Base-by-base conservation (phyloP, 2,797 vertebrate species). In the Hyperoplus lanceolatus region DNA sequence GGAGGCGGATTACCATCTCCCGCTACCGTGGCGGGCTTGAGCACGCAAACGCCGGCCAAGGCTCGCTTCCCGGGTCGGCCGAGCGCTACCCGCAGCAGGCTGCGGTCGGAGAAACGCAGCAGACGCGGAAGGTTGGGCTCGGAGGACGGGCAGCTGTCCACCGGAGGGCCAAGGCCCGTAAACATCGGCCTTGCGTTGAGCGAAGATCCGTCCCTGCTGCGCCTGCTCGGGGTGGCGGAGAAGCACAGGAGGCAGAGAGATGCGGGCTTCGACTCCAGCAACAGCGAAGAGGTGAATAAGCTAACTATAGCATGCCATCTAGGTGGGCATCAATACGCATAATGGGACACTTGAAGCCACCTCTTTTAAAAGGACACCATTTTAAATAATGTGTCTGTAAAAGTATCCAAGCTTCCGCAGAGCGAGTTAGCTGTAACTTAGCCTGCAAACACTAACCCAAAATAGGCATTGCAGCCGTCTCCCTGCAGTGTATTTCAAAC, bases 11-110 rank as follows among this genome's bases (percentile, higher is more conserved):
- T 95, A 93, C 84, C 95, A 89, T 91, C 95, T 93, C 94, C 95
- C 85, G 93, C 93, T 88, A 86, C 91, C 77, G 93, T 87, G 60
- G 90, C 93, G 80, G 90, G 81, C 18, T 63, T 82, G 41, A 90
- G 54, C 84, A 53, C 67, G 38, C 86, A 80, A 68, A 29, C 83
- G 2, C 79, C 83, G 62, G 95, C 94, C 72, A 93, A 94, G 89
- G 96, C 96, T 92, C 96, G 96, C 56, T 97, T 97, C 87, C 97
- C 97, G 0, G 96, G 96, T 70, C 96, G 96, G 49, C 97, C 95
- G 15, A 84, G 88, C 76, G 3, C 90, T 12, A 69, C 64, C 77
- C 95, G 96, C 71, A 90, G 86, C 80, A 96, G 92, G 78, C 78
- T 91, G 69, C 94, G 93, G 66, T 85, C 76, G 75, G 95, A 94